Evolutionary conservation across 2,888 invertebrate species (phyloP).

Genomic region (Melinopterus prodromus): DNA sequence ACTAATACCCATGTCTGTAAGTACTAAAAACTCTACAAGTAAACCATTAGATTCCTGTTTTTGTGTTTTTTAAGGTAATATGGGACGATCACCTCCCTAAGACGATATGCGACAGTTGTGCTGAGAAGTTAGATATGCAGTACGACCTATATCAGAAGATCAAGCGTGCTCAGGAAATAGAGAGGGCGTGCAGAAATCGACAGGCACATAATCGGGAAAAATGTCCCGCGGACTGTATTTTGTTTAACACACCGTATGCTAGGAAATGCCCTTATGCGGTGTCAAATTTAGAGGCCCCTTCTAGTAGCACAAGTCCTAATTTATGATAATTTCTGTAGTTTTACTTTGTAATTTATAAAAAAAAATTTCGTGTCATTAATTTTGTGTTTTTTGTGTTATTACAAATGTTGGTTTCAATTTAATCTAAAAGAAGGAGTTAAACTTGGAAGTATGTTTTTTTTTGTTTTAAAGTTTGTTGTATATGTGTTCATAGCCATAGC

Average conservation of each 20-base stretch:
- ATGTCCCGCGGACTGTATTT: not conserved
- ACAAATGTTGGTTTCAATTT: no score
- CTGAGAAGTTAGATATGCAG: conserved; percentile 64
- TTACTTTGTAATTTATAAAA: no score
- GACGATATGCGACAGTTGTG: conserved; percentile 69
- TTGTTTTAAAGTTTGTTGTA: no score
- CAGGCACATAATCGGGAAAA: not conserved
- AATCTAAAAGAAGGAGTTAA: no score
- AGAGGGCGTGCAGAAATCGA: not conserved
- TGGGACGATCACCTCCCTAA: conserved; percentile 69
- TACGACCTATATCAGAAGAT: conserved; percentile 51
- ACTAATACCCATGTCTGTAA: conserved; percentile 82
- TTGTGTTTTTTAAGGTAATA: conserved; percentile 52
- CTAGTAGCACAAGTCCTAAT: not conserved
- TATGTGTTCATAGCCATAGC: no score
- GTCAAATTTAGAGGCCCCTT: not conserved
- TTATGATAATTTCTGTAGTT: no score
- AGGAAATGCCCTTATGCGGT: not conserved
- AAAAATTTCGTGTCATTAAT: no score
- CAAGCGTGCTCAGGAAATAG: not conserved
- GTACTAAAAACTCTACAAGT: conserved; percentile 47
- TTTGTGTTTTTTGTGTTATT: no score
- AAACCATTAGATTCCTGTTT: conserved; percentile 20
- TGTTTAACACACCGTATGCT: not conserved
- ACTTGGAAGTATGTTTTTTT: no score